These are phyloP conservation scores for Fistularia commersonii DNA, from an alignment of 2,797 vertebrate species.

Conservation along the genomic window DNA sequence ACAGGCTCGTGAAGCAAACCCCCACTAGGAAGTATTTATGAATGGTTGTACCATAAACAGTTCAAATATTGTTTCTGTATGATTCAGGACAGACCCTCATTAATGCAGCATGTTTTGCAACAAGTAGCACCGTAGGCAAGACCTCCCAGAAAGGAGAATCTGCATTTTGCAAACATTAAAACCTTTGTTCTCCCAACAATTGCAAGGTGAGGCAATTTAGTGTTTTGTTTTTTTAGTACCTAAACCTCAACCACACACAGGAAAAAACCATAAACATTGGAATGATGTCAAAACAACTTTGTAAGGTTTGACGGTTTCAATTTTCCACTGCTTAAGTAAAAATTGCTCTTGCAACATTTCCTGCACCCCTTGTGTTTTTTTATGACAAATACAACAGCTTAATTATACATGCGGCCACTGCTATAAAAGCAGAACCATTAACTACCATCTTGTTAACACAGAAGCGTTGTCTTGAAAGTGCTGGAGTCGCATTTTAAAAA, in stretches of 20 bases:
- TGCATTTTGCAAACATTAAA: slow-evolving; percentile 74
- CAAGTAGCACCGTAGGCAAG: slow-evolving; percentile 66
- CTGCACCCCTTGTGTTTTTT: slow-evolving; percentile 71
- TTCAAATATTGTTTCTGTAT: no score
- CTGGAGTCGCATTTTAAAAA: slow-evolving; percentile 69
- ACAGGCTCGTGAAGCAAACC: slow-evolving; percentile 35
- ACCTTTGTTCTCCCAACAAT: slow-evolving; percentile 69
- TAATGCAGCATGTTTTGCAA: slow-evolving; percentile 55
- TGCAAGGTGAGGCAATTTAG: slow-evolving; percentile 69
- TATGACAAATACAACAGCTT: slow-evolving; percentile 80
- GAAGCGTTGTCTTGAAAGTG: slow-evolving; percentile 69
- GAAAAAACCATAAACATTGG: slow-evolving; percentile 81
- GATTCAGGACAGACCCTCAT: slow-evolving; percentile 33
- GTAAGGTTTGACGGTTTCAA: slow-evolving; percentile 75
- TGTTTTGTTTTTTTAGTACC: slow-evolving; percentile 64
- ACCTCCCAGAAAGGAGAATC: slow-evolving; percentile 77
- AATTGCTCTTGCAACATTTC: slow-evolving; percentile 71
- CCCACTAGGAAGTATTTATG: slow-evolving; percentile 11
- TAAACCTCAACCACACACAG: slow-evolving; percentile 70
- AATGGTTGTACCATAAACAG: slow-evolving; percentile 18
- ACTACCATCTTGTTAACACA: slow-evolving; percentile 76
- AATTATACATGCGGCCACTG: slow-evolving; percentile 77
- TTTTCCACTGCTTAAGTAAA: slow-evolving; percentile 79
- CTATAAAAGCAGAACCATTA: slow-evolving; percentile 70
- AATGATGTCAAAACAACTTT: slow-evolving; percentile 81